Evolutionary conservation across 1,140 invertebrate genomes (phyloP).

Genomic region (Medauroidea extradentata): DNA sequence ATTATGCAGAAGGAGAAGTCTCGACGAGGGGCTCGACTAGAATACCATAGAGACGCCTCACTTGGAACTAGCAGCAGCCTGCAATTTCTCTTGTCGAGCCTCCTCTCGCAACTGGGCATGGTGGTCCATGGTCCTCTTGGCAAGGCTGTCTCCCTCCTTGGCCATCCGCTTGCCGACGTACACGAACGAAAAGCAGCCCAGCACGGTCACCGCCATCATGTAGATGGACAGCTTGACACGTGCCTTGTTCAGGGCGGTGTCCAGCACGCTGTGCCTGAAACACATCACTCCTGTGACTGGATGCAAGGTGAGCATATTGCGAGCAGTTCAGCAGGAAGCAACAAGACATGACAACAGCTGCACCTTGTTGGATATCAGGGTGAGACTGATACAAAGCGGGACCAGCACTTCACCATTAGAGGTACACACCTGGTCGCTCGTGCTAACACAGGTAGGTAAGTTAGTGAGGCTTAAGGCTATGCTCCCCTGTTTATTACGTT

Average conservation of each 20-base stretch:
- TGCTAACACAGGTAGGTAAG: no score
- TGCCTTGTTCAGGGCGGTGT: background rate
- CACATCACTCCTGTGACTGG: background rate
- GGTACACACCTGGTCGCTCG: no score
- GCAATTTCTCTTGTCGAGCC: background rate
- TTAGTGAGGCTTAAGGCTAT: no score
- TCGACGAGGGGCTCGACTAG: no score
- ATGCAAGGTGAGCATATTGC: no score
- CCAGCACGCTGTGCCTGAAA: background rate
- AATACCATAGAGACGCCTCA: background rate
- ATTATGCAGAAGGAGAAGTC: no score
- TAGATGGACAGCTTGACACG: background rate
- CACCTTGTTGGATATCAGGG: no score
- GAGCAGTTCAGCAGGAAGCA: no score
- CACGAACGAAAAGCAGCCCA: background rate
- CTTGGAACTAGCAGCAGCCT: background rate
- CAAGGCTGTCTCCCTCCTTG: background rate
- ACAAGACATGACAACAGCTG: no score
- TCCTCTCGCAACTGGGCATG: background rate
- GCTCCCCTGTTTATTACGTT: no score
- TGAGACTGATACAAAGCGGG: no score
- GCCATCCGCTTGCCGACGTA: background rate
- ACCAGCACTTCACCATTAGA: no score
- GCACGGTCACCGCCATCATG: background rate
- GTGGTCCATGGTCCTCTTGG: background rate